Evolutionary conservation across 2,888 invertebrate species (phyloP).

Genomic region (Adela reaumurella): DNA sequence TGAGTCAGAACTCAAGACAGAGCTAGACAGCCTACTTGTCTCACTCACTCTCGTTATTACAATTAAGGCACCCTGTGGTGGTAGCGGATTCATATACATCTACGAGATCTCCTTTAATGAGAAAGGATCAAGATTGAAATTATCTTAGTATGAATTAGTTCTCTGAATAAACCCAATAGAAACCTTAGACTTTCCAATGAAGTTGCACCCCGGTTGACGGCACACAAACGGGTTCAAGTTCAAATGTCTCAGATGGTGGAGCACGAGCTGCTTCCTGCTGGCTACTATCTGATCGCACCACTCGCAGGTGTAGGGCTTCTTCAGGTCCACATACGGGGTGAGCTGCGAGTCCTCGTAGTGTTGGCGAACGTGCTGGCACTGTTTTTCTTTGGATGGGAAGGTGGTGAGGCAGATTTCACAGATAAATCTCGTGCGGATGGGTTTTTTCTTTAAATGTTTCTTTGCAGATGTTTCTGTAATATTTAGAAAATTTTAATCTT

Average conservation of each 20-base stretch:
- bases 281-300: slow-evolving; percentile 8
- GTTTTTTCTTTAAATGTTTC: not conserved
- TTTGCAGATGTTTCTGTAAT: not conserved
- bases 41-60: too few relatives aligned
- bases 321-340: slow-evolving; percentile 9
- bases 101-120: too few relatives aligned
- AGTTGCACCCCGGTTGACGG: slow-evolving; percentile 13
- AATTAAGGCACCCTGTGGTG: too few relatives aligned
- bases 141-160: too few relatives aligned
- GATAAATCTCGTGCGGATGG: slow-evolving; percentile 41
- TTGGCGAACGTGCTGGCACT: slow-evolving; percentile 64
- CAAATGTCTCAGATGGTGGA: slow-evolving; percentile 16
- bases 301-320: slow-evolving; percentile 12
- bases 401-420: slow-evolving; percentile 69
- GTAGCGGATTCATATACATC: too few relatives aligned
- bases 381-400: slow-evolving; percentile 62
- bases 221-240: slow-evolving; percentile 15
- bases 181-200: slow-evolving; percentile 12
- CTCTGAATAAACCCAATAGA: too few relatives aligned
- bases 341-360: slow-evolving; percentile 25
- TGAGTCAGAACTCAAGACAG: too few relatives aligned
- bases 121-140: too few relatives aligned
- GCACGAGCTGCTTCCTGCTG: slow-evolving; percentile 12
- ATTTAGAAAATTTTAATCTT: not conserved
- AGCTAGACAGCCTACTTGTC: too few relatives aligned